Conservation (phyloP, 92 coral and sea anemone genomes). For the Blastomussa wellsi region DNA sequence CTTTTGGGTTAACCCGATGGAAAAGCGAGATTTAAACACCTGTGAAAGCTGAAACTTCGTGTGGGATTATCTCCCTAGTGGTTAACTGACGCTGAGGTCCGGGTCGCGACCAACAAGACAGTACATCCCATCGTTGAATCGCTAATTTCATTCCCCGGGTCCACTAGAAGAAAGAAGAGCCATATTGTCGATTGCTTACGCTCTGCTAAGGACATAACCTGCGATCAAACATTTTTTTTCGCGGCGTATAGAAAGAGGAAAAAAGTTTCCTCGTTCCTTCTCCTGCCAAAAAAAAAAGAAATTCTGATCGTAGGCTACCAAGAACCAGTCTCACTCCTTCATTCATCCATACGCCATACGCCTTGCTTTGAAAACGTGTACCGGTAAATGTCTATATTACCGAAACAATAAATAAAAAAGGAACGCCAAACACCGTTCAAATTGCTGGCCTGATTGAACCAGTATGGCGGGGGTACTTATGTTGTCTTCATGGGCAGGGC, state of each 20-base stretch:
- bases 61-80: not conserved
- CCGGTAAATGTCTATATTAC: not conserved
- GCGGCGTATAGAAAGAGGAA: no score
- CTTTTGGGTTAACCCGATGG: conserved; percentile 66
- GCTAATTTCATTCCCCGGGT: not conserved
- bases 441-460: no score
- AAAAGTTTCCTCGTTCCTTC: no score
- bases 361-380: not conserved
- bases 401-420: not conserved
- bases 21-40: not conserved
- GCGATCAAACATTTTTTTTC: no score
- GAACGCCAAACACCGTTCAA: not conserved
- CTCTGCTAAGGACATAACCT: no score
- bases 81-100: not conserved
- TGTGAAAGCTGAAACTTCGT: conserved; percentile 1
- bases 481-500: no score
- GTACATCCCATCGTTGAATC: not conserved
- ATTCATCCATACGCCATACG: not conserved
- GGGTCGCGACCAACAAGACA: no score
- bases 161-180: not conserved
- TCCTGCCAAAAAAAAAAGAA: no score
- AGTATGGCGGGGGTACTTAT: no score
- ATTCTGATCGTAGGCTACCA: no score
- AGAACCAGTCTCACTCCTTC: not conserved
- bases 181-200: not conserved